These are phyloP conservation scores for Characodon lateralis DNA, from an alignment of 2,797 vertebrate species.

Conservation along the genomic window DNA sequence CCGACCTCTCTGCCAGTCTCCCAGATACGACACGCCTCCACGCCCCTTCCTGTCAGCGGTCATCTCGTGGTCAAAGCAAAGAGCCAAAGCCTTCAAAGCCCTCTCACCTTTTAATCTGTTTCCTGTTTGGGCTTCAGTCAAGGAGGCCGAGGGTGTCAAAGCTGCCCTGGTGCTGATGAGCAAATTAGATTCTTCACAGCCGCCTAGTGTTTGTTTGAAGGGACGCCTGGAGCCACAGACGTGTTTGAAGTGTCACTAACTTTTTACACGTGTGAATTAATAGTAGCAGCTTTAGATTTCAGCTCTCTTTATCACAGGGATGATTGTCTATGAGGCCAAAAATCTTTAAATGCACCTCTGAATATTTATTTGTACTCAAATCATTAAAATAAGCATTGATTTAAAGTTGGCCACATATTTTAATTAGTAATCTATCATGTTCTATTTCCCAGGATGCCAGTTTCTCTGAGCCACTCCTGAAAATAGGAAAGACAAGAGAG, in stretches of 20 bases:
- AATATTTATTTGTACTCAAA: no score
- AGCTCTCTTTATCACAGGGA: not conserved
- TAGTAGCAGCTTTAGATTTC: not conserved
- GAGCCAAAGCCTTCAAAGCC: conserved; percentile 31
- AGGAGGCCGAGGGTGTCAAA: not conserved
- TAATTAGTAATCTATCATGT: no score
- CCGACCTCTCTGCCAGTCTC: conserved; percentile 59
- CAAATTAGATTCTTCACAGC: conserved; percentile 16
- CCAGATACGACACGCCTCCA: conserved; percentile 58
- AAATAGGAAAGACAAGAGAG: no score
- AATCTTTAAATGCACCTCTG: not conserved
- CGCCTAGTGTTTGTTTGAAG: conserved; percentile 8
- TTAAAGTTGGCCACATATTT: no score
- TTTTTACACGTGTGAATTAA: conserved; percentile 1
- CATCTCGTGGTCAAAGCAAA: conserved; percentile 55
- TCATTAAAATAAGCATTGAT: not conserved
- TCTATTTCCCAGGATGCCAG: no score
- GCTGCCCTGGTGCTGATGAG: conserved; percentile 1
- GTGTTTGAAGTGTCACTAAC: not conserved
- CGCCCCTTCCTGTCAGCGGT: conserved; percentile 68
- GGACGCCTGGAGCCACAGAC: not conserved
- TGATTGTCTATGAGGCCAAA: not conserved
- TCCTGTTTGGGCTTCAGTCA: conserved; percentile 52
- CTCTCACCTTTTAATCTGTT: conserved; percentile 65
- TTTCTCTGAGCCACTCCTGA: no score